Base-by-base conservation (phyloP, 2,888 invertebrate genomes). In the Diogma glabrata region DNA sequence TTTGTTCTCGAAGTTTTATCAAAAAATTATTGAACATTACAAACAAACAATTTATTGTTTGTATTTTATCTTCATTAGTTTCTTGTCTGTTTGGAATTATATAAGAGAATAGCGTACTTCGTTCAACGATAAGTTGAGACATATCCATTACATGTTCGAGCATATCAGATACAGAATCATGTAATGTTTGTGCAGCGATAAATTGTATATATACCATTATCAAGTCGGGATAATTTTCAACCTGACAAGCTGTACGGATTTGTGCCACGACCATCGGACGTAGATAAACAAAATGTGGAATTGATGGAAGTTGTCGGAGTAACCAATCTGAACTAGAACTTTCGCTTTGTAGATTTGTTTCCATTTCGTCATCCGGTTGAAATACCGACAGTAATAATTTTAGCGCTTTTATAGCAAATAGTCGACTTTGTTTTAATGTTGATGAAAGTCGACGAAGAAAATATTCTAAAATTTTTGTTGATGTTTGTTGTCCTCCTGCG, bases 71-170 rank as follows among this genome's bases (percentile, higher is more conserved):
- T 47, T 67, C 67, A 49, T 66, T 60, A 52, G 63, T 57, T 2
- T 60, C 57, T 8, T 61, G 55, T 59, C 60, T 49, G 48, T 55
- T 17, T 2, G 78, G 87, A 49, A 91, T 72, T 56, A 93, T 84
- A 56, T 86, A 84, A 47, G 82, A 81, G 61, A 90, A 84, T 60
- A 95, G 85, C 7, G 87, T 87, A 55, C 86, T 85, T 16, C 95
- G 76, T 69, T 95, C 94, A 52, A 95, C 93, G 55, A 95, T 84
- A 58, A 94, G 72, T 58, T 92, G 91, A 10, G 91, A 87, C 65
- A 95, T 79, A 66, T 94, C 94, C 70, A 83, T 76, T 0, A 75
- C 81, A 47, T 85, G 70, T 59, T 84, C 84, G 43, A 81, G 74
- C 60, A 85, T 72, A 54, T 84, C 82, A 1, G 77, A 75, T 2